These are phyloP conservation scores for Catharus fuscescens DNA, from an alignment of 2,113 vertebrate genomes.

Conservation along the genomic window DNA sequence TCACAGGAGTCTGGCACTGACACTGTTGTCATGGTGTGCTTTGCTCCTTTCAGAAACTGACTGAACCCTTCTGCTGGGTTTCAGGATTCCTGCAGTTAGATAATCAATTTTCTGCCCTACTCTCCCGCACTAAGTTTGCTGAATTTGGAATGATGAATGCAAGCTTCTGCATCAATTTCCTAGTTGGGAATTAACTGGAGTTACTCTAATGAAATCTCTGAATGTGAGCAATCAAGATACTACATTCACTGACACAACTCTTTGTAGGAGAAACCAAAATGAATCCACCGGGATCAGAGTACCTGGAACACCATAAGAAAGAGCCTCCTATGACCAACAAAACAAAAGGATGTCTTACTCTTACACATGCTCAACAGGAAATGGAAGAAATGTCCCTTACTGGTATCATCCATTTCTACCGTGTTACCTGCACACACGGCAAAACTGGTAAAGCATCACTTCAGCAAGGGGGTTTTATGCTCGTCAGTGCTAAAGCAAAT, in stretches of 20 bases:
- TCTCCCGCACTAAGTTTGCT: background rate
- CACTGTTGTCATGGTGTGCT: background rate
- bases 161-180: constrained; percentile 26
- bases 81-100: background rate
- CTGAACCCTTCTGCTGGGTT: background rate
- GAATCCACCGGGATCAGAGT: background rate
- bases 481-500: constrained; percentile 63
- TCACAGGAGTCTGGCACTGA: background rate
- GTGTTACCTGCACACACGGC: constrained; percentile 12
- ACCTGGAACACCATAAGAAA: constrained; percentile 13
- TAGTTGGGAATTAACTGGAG: background rate
- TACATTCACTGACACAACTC: constrained; percentile 18
- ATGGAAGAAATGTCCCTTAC: constrained; percentile 18
- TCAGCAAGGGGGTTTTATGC: constrained; percentile 27
- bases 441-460: constrained; percentile 36
- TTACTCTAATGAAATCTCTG: constrained; percentile 9
- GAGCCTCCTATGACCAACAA: constrained; percentile 4
- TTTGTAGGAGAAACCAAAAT: constrained; percentile 13
- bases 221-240: constrained; percentile 27
- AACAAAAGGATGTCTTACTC: constrained; percentile 41
- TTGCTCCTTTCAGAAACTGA: background rate
- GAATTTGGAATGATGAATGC: background rate
- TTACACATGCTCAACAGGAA: background rate
- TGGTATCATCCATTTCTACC: background rate
- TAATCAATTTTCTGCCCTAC: constrained; percentile 31